Percentiles rank a stretch among this genome's conserved stretches.
These are phyloP conservation scores for Octodonta nipae DNA, from an alignment of 2,888 invertebrate species.

Conservation along the genomic window DNA sequence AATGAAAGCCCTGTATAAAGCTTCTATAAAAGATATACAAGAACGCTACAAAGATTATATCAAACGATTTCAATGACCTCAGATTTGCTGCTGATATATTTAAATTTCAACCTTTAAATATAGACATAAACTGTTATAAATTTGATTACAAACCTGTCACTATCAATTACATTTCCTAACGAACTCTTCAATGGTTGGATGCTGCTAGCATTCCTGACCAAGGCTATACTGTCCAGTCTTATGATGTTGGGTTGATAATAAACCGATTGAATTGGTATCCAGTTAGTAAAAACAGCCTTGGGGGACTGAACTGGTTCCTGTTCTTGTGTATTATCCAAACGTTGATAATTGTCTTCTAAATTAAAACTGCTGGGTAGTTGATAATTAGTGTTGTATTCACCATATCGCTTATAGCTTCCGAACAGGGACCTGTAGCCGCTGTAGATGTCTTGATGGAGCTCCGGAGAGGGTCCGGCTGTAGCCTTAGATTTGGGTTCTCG, in stretches of 20 bases:
- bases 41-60: too few relatives aligned
- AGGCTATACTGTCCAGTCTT: constrained; percentile 25
- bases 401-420: too few relatives aligned
- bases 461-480: not conserved
- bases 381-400: too few relatives aligned
- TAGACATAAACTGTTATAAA: too few relatives aligned
- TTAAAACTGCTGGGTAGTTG: not conserved
- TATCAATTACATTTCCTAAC: constrained; percentile 27
- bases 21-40: too few relatives aligned
- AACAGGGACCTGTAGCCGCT: too few relatives aligned
- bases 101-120: too few relatives aligned
- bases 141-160: too few relatives aligned
- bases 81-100: too few relatives aligned
- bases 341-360: constrained; percentile 8
- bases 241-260: constrained; percentile 27
- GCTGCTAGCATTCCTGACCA: constrained; percentile 26
- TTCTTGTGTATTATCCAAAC: constrained; percentile 6
- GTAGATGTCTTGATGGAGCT: not conserved
- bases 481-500: constrained; percentile 41
- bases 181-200: constrained; percentile 16
- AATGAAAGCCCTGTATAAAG: too few relatives aligned
- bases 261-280: constrained; percentile 32
- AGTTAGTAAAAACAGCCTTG: constrained; percentile 28
- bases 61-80: too few relatives aligned
- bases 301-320: constrained; percentile 3